These are phyloP conservation scores for Limanda limanda DNA, from an alignment of 2,113 vertebrate genomes.

Conservation along the genomic window DNA sequence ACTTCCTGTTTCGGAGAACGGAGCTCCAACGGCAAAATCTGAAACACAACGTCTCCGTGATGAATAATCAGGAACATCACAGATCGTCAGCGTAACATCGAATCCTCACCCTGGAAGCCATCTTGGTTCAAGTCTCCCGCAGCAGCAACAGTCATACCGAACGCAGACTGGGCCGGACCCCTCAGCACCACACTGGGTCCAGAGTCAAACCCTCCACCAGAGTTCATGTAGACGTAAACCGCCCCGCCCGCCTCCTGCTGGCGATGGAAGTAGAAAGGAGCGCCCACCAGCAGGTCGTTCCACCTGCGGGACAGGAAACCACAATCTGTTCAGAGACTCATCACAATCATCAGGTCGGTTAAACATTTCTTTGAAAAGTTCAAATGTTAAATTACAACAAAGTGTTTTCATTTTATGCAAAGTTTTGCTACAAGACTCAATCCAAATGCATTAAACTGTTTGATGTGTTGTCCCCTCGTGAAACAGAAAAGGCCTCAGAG, in stretches of 20 bases:
- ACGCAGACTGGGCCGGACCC: conserved; percentile 84
- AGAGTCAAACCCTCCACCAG: conserved; percentile 81
- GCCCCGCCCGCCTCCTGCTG: conserved; percentile 88
- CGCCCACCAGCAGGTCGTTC: conserved; percentile 93
- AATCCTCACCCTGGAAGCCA: conserved; percentile 89
- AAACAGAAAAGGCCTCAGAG: too few relatives aligned
- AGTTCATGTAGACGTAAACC: conserved; percentile 91
- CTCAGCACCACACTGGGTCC: conserved; percentile 75
- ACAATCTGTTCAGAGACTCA: too few relatives aligned
- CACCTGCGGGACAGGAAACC: conserved; percentile 80
- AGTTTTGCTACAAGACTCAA: too few relatives aligned
- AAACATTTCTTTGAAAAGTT: too few relatives aligned
- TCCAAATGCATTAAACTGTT: too few relatives aligned
- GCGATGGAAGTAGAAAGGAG: conserved; percentile 90
- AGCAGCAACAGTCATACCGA: conserved; percentile 87
- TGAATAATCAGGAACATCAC: neutral
- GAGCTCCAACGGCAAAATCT: conserved; percentile 94
- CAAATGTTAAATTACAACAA: too few relatives aligned
- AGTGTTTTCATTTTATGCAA: too few relatives aligned
- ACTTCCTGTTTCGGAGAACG: conserved; percentile 87
- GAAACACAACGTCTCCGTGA: neutral
- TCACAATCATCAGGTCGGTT: too few relatives aligned
- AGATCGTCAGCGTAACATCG: fast-evolving
- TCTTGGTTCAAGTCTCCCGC: conserved; percentile 93
- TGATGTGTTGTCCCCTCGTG: too few relatives aligned